phyloP scores from a whole-genome alignment of 2,888 invertebrate genomes.

The Argyresthia albistria region DNA sequence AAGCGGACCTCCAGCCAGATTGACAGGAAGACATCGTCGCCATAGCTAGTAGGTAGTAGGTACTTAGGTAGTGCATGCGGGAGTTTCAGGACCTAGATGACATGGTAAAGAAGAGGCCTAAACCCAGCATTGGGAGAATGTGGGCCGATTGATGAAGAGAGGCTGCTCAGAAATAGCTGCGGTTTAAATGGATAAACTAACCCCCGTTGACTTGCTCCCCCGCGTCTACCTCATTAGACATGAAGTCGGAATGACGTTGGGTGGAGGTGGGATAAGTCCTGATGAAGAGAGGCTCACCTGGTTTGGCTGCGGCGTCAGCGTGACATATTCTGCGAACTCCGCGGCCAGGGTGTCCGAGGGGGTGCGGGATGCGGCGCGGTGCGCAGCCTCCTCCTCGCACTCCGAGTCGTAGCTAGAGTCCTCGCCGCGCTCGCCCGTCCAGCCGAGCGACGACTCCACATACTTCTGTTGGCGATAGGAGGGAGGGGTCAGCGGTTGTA shows the following conservation, averaged over 20 bases:
- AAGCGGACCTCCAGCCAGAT: too few relatives aligned
- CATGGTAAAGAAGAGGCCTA: too few relatives aligned
- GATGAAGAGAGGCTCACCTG: constrained; percentile 28
- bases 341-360: constrained; percentile 88
- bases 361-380: constrained; percentile 86
- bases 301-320: constrained; percentile 54
- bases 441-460: constrained; percentile 78
- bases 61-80: too few relatives aligned
- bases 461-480: constrained; percentile 72
- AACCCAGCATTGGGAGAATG: too few relatives aligned
- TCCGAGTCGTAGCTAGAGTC: constrained; percentile 93
- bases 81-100: too few relatives aligned
- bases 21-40: too few relatives aligned
- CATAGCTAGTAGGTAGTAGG: too few relatives aligned
- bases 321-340: constrained; percentile 89
- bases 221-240: background rate
- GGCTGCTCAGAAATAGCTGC: too few relatives aligned
- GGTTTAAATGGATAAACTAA: too few relatives aligned
- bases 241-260: background rate
- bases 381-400: constrained; percentile 77
- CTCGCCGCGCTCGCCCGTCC: constrained; percentile 72
- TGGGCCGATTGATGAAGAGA: too few relatives aligned
- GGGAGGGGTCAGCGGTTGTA: background rate
- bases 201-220: too few relatives aligned
- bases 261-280: too few relatives aligned